A percentile compares a stretch with the other conserved stretches of the same genome.
These are phyloP conservation scores for Spea multiplicata DNA, from an alignment of 2,113 vertebrate genomes.

Conservation along the genomic window DNA sequence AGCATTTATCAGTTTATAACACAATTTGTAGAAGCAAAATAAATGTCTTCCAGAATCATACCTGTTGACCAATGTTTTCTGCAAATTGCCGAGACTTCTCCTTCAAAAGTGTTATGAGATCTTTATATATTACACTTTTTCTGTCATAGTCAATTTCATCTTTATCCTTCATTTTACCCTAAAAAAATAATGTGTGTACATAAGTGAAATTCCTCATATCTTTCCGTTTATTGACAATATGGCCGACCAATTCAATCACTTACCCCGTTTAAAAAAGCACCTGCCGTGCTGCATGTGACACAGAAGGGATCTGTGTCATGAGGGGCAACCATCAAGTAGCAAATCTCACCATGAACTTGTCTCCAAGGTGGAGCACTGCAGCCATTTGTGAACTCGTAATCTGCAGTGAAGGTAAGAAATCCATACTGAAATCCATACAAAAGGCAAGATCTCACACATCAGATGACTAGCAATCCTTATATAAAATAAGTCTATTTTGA, in stretches of 20 bases:
- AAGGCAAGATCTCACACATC: no score
- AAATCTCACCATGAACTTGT: slow-evolving; percentile 83
- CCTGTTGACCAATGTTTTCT: slow-evolving; percentile 75
- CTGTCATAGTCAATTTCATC: slow-evolving; percentile 69
- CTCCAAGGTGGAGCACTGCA: slow-evolving; percentile 86
- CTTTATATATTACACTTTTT: slow-evolving; percentile 73
- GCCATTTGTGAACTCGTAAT: slow-evolving; percentile 83
- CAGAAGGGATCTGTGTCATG: slow-evolving; percentile 69
- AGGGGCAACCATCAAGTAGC: slow-evolving; percentile 78
- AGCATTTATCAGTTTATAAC: no score
- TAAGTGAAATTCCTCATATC: neutral
- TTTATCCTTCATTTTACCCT: slow-evolving; percentile 70
- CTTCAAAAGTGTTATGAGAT: slow-evolving; percentile 79
- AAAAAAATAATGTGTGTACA: slow-evolving; percentile 50
- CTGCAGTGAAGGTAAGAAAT: slow-evolving; percentile 63
- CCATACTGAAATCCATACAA: no score
- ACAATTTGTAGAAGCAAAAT: neutral
- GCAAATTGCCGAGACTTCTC: slow-evolving; percentile 75
- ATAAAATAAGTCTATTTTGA: neutral
- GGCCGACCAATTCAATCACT: slow-evolving; percentile 51
- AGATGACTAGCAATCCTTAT: no score
- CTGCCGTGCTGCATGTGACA: slow-evolving; percentile 78
- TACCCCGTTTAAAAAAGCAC: slow-evolving; percentile 85
- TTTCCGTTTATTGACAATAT: neutral
- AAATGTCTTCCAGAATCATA: slow-evolving; percentile 55